Conservation (phyloP, 1,140 invertebrate species). For the Agrypnia vestita region DNA sequence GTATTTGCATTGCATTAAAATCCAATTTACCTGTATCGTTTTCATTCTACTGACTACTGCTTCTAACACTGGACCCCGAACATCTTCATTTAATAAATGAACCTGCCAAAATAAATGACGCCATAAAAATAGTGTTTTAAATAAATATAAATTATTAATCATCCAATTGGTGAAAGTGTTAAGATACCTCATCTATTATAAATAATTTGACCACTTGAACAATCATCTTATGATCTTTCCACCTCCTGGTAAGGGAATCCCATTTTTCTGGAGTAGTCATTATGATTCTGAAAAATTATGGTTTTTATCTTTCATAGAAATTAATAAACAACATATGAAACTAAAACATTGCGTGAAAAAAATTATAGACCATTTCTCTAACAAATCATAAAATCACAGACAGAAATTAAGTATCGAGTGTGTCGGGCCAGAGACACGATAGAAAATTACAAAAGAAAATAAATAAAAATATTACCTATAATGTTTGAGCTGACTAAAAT, state of each 20-base stretch:
- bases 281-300: conserved; percentile 73
- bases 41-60: conserved; percentile 86
- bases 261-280: conserved; percentile 91
- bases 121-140: conserved; percentile 6
- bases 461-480: conserved; percentile 64
- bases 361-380: not conserved
- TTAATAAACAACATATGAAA: not conserved
- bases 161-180: too few relatives aligned
- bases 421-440: too few relatives aligned
- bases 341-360: not conserved
- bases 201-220: conserved; percentile 81
- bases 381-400: too few relatives aligned
- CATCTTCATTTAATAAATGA: conserved; percentile 82
- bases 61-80: conserved; percentile 84
- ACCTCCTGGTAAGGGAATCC: conserved; percentile 84
- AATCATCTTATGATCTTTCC: conserved; percentile 78
- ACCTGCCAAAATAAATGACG: conserved; percentile 63
- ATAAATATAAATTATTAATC: conserved; percentile 11
- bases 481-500: conserved; percentile 72
- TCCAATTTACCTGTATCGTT: conserved; percentile 69
- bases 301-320: not conserved
- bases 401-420: too few relatives aligned
- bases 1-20: not conserved
- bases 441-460: too few relatives aligned
- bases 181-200: conserved; percentile 84